Evolutionary conservation across 2,113 vertebrate species (phyloP), one percentile per base, ranked within the genome.

Genomic region (Naja naja): DNA sequence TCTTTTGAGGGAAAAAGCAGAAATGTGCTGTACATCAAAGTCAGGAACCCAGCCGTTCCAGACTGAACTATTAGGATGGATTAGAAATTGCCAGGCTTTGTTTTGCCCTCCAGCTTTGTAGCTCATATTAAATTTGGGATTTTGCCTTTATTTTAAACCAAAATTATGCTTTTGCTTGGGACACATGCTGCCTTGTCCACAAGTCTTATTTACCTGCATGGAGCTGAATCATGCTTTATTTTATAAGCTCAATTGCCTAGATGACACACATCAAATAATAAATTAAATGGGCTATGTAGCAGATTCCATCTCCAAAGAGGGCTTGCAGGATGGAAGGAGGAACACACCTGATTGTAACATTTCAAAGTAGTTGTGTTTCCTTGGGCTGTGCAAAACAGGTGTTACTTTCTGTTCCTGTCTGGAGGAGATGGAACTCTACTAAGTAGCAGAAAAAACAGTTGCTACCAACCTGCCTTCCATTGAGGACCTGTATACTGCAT

Each of bases 101-200:
- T 91, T 93, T 92, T 91, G 89, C 64, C 86, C 47, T 90, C 34
- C 27, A 86, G 91, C 34, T 85, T 91, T 85, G 45, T n/a, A 88
- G 47, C 87, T 92, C 60, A 85, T 47, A 85, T 93, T 64, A 60
- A 89, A 60, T 91, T 49, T 52, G 91, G 64, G 54, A 22, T 58
- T 39, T 55, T 91, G 53, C 60, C 85, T 47, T 89, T 85, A 60
- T 81, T 81, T 9, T 9, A 58, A 91, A 39, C 45, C 90, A 55
- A 93, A 85, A 64, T 90, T 16, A 25, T 56, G 22, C 3, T 43
- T 23, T 16, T 58, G 12, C 1, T 11, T 7, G 0, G 34, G 69
- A 53, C 0, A 87, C 2, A 0, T 81, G 20, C 74, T 81, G 34
- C n/a, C 18, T 81, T 74, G 16, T 39, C 69, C 69, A 20, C n/a